Percentiles rank a stretch among this genome's conserved stretches.
These are phyloP conservation scores for Enteromius anoplus DNA, from an alignment of 2,797 vertebrate genomes.

Conservation along the genomic window DNA sequence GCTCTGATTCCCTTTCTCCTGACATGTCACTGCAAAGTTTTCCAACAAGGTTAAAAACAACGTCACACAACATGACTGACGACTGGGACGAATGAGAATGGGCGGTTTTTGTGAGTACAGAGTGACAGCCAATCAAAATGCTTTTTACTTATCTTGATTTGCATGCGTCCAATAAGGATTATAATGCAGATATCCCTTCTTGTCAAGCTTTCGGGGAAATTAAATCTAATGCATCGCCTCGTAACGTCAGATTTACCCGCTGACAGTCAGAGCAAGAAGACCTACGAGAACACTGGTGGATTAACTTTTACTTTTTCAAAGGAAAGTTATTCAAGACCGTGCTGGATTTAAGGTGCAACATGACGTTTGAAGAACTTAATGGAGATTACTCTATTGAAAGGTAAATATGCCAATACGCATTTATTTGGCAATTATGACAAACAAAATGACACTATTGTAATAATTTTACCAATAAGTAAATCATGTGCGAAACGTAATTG, in stretches of 20 bases:
- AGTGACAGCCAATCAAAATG: conserved; percentile 56
- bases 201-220: conserved; percentile 46
- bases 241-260: conserved; percentile 1
- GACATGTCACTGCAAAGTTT: conserved; percentile 43
- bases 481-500: no score
- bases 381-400: conserved; percentile 84
- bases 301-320: background rate
- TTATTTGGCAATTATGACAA: background rate
- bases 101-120: background rate
- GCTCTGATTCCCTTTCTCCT: background rate
- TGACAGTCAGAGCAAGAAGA: conserved; percentile 9
- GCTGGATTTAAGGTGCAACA: conserved; percentile 79
- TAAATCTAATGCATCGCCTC: background rate
- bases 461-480: background rate
- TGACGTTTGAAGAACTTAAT: conserved; percentile 92
- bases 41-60: conserved; percentile 43
- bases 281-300: background rate
- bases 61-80: conserved; percentile 33
- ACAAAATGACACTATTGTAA: background rate
- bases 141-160: conserved; percentile 25
- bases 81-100: conserved; percentile 44
- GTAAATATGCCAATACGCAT: conserved; percentile 57
- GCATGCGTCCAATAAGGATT: conserved; percentile 55
- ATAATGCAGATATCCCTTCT: conserved; percentile 50
- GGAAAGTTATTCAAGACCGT: background rate